Base-by-base conservation (phyloP, 1,140 invertebrate species). In the Hesperophylax magnus region DNA sequence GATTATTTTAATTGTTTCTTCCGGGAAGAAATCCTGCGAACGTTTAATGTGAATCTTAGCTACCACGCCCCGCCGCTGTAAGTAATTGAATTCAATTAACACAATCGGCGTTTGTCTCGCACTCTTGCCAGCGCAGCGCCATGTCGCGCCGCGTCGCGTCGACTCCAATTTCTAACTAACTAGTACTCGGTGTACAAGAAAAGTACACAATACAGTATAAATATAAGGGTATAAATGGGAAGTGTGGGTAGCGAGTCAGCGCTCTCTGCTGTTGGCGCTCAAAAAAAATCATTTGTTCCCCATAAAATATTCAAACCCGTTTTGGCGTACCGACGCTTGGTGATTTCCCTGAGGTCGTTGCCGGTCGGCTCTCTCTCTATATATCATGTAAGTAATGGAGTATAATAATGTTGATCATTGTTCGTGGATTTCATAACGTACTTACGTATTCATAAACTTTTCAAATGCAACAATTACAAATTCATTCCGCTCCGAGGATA, bases 231-330 rank as follows among this genome's bases (percentile, higher is more conserved):
- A 8, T 6, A 34, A 34, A 6, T 8, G 34, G 8, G 3, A 47
- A 14, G 39, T 47, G 39, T 14, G 39, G 11, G 39, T 58, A 2
- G 18, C 4, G 54, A n/a, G 3, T n/a, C 56, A 1, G n/a, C 56
- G 56, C 56, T 20, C 20, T 6, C n/a, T 20, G 20, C n/a, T 58
- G 20, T 54, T 53, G n/a, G 34, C 24, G 22, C 69, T 52, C 18
- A 72, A 75, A 75, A 75, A n/a, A 75, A 75, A 75, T 75, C 53
- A 75, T 75, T 60, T 75, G 72, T 24, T n/a, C 72, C 72, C 53
- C 54, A 58, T 75, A 34, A 75, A 75, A 75, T 56, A 75, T 75
- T 75, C 72, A 75, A 27, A 75, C 52, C 53, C 54, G 72, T 60
- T 75, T 56, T 34, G 53, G 54, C 18, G 34, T 22, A 56, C 69